Evolutionary conservation across 1,140 invertebrate genomes (phyloP).

Genomic region (Drosophila pachea): DNA sequence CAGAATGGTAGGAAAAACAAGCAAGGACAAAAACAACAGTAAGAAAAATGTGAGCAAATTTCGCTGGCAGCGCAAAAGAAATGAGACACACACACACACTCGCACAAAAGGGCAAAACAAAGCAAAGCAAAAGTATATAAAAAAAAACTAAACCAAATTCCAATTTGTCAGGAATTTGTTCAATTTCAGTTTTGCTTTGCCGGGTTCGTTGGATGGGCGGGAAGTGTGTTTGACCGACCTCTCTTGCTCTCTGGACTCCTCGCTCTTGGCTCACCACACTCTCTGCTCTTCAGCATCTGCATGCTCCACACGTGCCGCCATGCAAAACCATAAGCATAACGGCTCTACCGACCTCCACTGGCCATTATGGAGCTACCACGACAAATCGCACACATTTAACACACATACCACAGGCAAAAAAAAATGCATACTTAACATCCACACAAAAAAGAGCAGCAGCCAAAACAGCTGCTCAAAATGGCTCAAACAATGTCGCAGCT

Average conservation of each 20-base stretch:
- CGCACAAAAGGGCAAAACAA: neutral
- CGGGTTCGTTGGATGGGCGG: constrained; percentile 23
- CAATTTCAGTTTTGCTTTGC: constrained; percentile 74
- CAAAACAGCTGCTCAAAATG: constrained; percentile 66
- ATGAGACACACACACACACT: constrained; percentile 8
- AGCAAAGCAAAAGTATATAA: constrained; percentile 37
- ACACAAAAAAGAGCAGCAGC: constrained; percentile 57
- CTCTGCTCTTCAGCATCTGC: constrained; percentile 43
- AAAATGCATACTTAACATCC: constrained; percentile 73
- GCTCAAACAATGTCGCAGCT: constrained; percentile 61
- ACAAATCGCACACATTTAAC: constrained; percentile 75
- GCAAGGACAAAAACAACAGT: constrained; percentile 45
- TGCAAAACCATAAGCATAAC: constrained; percentile 74
- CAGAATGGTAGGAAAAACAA: constrained; percentile 25
- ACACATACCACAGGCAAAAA: constrained; percentile 55
- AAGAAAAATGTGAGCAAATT: constrained; percentile 72
- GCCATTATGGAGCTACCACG: constrained; percentile 73
- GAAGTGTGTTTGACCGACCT: constrained; percentile 3
- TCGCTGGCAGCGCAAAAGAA: constrained; percentile 62
- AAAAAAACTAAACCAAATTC: constrained; percentile 76
- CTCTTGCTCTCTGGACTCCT: neutral
- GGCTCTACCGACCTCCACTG: constrained; percentile 43
- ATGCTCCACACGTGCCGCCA: constrained; percentile 70
- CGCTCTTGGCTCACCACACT: neutral
- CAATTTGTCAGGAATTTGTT: constrained; percentile 78